A percentile compares a stretch with the other conserved stretches of the same genome.
These are phyloP conservation scores for Tyria jacobaeae DNA, from an alignment of 2,888 invertebrate species.

Conservation along the genomic window DNA sequence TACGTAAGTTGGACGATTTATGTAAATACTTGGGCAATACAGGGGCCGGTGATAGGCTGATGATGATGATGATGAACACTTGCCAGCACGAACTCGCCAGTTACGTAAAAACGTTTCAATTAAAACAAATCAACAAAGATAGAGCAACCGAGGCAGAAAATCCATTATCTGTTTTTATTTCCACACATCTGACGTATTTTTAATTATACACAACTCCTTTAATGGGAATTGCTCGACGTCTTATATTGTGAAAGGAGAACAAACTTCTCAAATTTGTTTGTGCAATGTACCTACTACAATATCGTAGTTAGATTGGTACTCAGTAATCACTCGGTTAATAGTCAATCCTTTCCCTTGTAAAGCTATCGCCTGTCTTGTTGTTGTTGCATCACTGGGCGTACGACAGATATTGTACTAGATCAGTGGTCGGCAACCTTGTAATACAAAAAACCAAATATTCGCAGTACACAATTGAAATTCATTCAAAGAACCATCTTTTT, in stretches of 20 bases:
- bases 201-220: slow-evolving; percentile 39
- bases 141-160: not conserved
- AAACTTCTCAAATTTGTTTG: slow-evolving; percentile 58
- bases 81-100: not conserved
- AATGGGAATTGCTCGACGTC: slow-evolving; percentile 43
- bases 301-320: slow-evolving; percentile 38
- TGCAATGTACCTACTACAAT: slow-evolving; percentile 68
- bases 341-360: slow-evolving; percentile 60
- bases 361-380: slow-evolving; percentile 54
- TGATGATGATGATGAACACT: too few relatives aligned
- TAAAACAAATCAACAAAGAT: not conserved
- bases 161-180: slow-evolving; percentile 18
- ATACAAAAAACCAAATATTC: too few relatives aligned
- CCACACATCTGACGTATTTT: slow-evolving; percentile 27
- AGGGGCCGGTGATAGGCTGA: too few relatives aligned
- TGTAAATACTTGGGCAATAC: too few relatives aligned
- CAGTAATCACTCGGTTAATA: slow-evolving; percentile 53
- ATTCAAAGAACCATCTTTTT: too few relatives aligned
- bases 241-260: slow-evolving; percentile 56
- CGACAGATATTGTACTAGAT: slow-evolving; percentile 41
- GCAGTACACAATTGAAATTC: too few relatives aligned
- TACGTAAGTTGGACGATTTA: too few relatives aligned
- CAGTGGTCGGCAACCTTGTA: too few relatives aligned
- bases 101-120: not conserved
- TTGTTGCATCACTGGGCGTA: slow-evolving; percentile 57